Evolutionary conservation across 2,888 invertebrate genomes (phyloP), one percentile per base, ranked within the genome.

Genomic region (Anoplius nigerrimus): DNA sequence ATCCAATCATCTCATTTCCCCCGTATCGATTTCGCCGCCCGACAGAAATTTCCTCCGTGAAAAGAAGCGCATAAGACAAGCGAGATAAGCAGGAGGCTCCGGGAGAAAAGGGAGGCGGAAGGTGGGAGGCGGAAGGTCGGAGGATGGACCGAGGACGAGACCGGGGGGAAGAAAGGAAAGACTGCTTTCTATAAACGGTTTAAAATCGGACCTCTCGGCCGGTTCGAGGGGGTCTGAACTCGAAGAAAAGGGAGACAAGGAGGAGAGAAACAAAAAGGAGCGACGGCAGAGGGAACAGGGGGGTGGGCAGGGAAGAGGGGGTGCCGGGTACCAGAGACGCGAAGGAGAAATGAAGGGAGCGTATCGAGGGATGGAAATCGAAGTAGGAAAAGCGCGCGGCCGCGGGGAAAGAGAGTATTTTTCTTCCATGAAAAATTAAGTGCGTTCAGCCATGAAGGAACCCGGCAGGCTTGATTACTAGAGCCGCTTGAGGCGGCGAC

Each of bases 1-100:
- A 86, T 85, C 76, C 81, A 84, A 86, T 86, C 80, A 82, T 83
- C 81, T 84, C 79, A 77, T 86, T 86, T 83, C 80, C 79, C 67
- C 48, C 60, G 64, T 84, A 84, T 83, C 83, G 82, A 84, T 85
- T 83, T 82, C 85, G 75, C 60, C 69, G 69, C 56, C 62, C 71
- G 78, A 24, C 64, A 24, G 72, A 73, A 78, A 72, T 76, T 78
- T 75, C 60, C 71, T 68, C 27, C 20, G 66, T 71, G 75, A 79
- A 79, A 76, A 73, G 74, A 74, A 79, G 59, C 72, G 64, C 58
- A 56, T 52, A 71, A 75, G 78, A 75, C 79, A 72, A 62, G 61
- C 48, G 51, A 18, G 61, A 24, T 43, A 52, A 45, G 62, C 56
- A 45, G 59, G n/a, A n/a, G 57, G 51, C 18, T 27, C 11, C 54